These are phyloP conservation scores for Euplagia quadripunctaria DNA, from an alignment of 2,888 invertebrate species.

Conservation along the genomic window DNA sequence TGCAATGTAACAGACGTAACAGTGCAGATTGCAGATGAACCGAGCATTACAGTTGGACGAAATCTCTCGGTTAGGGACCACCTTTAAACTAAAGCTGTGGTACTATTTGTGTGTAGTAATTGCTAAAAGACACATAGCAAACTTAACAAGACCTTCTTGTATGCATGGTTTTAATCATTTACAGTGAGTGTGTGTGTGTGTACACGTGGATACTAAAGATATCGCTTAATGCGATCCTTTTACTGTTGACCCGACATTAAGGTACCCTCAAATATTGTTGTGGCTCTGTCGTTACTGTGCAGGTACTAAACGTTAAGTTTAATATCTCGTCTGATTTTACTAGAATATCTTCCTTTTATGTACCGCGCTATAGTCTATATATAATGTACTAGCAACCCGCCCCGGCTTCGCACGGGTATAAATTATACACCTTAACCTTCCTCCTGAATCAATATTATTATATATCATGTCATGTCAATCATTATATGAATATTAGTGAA, in stretches of 20 bases:
- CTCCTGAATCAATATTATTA: too few species aligned
- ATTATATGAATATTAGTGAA: too few species aligned
- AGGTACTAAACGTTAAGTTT: slow-evolving; percentile 26
- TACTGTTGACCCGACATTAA: slow-evolving; percentile 22
- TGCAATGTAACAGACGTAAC: too few species aligned
- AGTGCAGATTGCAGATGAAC: too few species aligned
- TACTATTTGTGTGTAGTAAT: too few species aligned
- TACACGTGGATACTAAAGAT: slow-evolving; percentile 9
- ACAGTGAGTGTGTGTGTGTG: background rate
- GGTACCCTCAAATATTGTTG: slow-evolving; percentile 31
- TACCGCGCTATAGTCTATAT: background rate
- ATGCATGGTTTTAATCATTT: background rate
- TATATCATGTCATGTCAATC: too few species aligned
- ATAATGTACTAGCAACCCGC: background rate
- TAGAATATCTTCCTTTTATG: slow-evolving; percentile 15
- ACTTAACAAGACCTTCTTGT: background rate
- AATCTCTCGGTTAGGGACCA: too few species aligned
- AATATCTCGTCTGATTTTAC: slow-evolving; percentile 27
- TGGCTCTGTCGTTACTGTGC: slow-evolving; percentile 9
- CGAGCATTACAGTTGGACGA: too few species aligned
- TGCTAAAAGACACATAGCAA: background rate
- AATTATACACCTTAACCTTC: too few species aligned
- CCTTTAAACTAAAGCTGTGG: too few species aligned
- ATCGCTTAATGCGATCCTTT: slow-evolving; percentile 22
- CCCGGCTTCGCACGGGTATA: too few species aligned